Evolutionary conservation across 2,888 invertebrate genomes (phyloP), one percentile per base, ranked within the genome.

Genomic region (Eristalis arbustorum): DNA sequence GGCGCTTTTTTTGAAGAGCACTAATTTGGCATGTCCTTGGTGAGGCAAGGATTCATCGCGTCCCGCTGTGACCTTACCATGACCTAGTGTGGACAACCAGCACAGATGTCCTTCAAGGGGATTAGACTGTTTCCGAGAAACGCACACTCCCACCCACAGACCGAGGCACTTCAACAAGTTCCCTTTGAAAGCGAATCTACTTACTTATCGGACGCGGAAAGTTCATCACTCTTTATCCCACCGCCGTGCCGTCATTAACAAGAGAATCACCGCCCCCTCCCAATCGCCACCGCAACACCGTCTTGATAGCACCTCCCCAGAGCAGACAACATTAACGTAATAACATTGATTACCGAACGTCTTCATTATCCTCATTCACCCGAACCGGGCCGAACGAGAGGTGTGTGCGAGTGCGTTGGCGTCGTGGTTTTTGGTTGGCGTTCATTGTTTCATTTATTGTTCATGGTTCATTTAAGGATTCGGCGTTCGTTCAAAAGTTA

Each of bases 401-500:
- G 40, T 61, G 61, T 61, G 61, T 75, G 23, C 56, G 49, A 42
- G 66, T 63, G 42, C 63, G 68, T 49, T 40, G 59, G 64, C 72
- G 71, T 62, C 72, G 71, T 62, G 37, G 66, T 11, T 75, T 66
- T 13, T 31, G n/a, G 37, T 37, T 62, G 57, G 56, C 63, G 56
- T 28, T 74, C 59, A 78, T 78, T 74, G 69, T 74, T 74, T 78
- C 78, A 49, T 74, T 82, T 85, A 82, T 81, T 85, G 85, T 82
- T 85, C 66, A 85, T 78, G 85, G 85, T 63, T 85, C 85, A 85
- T 82, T 85, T 82, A 74, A 82, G 82, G 73, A 77, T 77, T 85
- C 62, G 59, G 25, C 25, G 59, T 23, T 74, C 73, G 74, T 64
- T 82, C 62, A 74, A 82, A 85, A 82, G 77, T 82, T 82, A 82